Evolutionary conservation across 2,888 invertebrate species (phyloP), one percentile per base, ranked within the genome.

Genomic region (Drosophila yooni): DNA sequence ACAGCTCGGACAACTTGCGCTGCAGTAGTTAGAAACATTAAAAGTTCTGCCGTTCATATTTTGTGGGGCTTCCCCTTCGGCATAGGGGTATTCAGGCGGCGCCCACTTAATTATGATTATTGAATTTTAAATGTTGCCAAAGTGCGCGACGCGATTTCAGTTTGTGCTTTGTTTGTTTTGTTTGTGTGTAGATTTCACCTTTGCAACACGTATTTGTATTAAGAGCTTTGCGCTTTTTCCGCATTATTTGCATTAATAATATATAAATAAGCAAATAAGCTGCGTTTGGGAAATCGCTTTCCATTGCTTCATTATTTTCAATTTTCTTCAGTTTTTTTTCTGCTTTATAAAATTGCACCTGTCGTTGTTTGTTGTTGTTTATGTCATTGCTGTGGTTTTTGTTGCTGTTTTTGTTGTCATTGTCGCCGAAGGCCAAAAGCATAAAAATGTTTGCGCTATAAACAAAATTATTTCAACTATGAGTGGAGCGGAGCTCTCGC

Each of bases 11-110:
- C 79, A 86, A 88, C 83, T 82, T 82, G 69, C 69, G 63, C 60
- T 70, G 79, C 79, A 78, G 66, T 74, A 85, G 89, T 77, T 88
- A 81, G 86, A 85, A 86, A 83, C 90, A 88, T 81, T 86, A 83
- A 88, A 90, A 90, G 73, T 90, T 85, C 72, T 74, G 25, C 52
- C 54, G 52, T 62, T 70, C 68, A 82, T 83, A 83, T 84, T 83
- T 76, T 61, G 50, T 15, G 27, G 27, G 38, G 1, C 7, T 38
- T 10, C 18, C 15, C n/a, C 59, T 65, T 57, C 34, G 29, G 57
- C 51, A 52, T 57, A 57, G 57, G 38, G 50, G 25, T 29, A 40
- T 36, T 56, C 36, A 33, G 25, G 25, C 51, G 7, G 15, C 18
- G 18, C 18, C 70, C 65, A 74, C 88, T 88, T 83, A 76, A 86